Base-by-base conservation (phyloP, 2,797 vertebrate genomes). In the Aselliscus stoliczkanus region DNA sequence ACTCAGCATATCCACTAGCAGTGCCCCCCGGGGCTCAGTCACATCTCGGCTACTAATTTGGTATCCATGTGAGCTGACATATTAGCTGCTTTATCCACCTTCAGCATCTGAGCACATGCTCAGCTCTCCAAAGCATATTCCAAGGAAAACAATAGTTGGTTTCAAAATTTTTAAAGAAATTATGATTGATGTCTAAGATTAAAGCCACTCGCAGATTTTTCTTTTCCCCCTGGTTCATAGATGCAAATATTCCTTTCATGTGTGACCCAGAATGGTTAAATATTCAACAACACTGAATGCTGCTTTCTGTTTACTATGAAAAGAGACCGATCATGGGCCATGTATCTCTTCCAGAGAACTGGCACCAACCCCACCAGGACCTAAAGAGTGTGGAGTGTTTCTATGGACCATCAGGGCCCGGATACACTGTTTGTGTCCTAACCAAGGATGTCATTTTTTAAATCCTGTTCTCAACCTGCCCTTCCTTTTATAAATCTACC, bases 401-500 rank as follows among this genome's bases (percentile, higher is more conserved):
- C 77, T 37, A 10, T 5, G 15, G 56, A 64, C 34, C 58, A 17
- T 62, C 23, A 54, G 5, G 27, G 50, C 17, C 23, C 3, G 37
- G 47, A 34, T n/a, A n/a, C 21, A 20, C 5, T 79, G 77, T n/a
- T 37, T 13, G 5, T 3, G 5, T 83, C 31, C 77, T 73, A 25
- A 64, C 3, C 62, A 54, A 75, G 9, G 44, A 17, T 42, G 11
- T 29, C 20, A 81, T 42, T 97, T 95, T 95, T 94, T 95, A 90
- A 96, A 93, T 94, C 95, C 93, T 90, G 82, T 95, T 84, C 82
- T 96, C 95, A 94, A 93, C 96, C 94, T 97, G 93, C 97, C 90
- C 97, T 86, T 97, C 62, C 96, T 96, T 98, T 88, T 97, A 96
- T 97, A 98, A 98, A 98, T 97, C 95, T 67, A 0, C 97, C 96